Evolutionary conservation across 2,113 vertebrate species (phyloP), one percentile per base, ranked within the genome.

Genomic region (Pontoporia blainvillei): DNA sequence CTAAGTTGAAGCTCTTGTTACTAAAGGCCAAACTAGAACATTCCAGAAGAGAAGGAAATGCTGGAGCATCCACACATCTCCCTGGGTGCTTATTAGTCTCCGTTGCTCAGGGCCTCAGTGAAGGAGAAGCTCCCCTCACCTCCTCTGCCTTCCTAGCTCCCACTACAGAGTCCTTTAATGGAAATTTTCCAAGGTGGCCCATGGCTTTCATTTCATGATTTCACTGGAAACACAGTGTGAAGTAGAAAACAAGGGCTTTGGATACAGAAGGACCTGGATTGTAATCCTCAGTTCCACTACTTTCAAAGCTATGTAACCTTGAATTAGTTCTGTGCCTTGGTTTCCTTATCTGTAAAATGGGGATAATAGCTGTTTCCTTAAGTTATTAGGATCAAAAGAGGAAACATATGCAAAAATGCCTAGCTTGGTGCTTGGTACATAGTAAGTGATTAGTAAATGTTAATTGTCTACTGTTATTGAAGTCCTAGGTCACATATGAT

Each of bases 301-400:
- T 73, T 81, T 81, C 76, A 54, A 94, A 85, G 13, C 39, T 52
- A 29, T 25, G 12, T 29, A 14, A 86, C 20, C 31, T 84, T 87
- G 66, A 92, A 6, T 87, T 72, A 39, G 23, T 71, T 62, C 44
- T 81, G 39, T 21, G 57, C 15, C 49, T 90, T 52, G 8, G 34
- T 76, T 85, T 75, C 3, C 46, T 88, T 34, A 79, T 83, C 29
- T 82, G 66, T 39, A 41, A 81, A 95, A 83, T 86, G 10, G 27
- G 8, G 7, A 79, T 36, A n/a, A 41, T 20, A 69, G 14, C 5
- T 61, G 17, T 64, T 69, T 62, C 15, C 36, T 85, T 67, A 78
- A 34, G 2, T 87, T 39, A 66, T 57, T 67, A 85, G 78, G 9
- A 25, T 67, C 41, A 9, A 44, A 90, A 34, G 8, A 93, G 46